Conservation (phyloP, 2,888 invertebrate genomes). For the Scotopteryx bipunctaria region DNA sequence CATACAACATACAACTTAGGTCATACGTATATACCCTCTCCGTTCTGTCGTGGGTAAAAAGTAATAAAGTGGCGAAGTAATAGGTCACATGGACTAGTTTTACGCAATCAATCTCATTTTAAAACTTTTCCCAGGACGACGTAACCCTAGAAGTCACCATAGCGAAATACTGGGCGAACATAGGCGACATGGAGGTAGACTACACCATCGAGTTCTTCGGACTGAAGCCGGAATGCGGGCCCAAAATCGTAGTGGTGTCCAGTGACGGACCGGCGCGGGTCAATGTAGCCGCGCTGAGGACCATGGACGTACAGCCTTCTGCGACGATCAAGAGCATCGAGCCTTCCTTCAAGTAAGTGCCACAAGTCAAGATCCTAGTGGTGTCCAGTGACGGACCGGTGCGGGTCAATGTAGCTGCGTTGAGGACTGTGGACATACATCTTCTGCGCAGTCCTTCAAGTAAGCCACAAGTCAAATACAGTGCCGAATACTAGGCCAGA, state of each 20-base stretch:
- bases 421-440: background rate
- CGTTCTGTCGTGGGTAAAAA: no score
- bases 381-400: background rate
- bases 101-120: background rate
- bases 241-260: conserved; percentile 87
- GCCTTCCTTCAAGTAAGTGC: conserved; percentile 19
- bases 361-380: background rate
- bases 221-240: conserved; percentile 86
- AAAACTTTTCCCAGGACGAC: conserved; percentile 82
- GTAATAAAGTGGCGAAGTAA: no score
- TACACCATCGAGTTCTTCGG: conserved; percentile 93
- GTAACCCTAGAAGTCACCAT: conserved; percentile 93
- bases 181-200: conserved; percentile 89
- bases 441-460: no score
- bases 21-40: no score
- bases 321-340: conserved; percentile 8
- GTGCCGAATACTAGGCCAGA: no score
- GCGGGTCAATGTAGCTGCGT: background rate
- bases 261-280: conserved; percentile 89
- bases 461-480: no score
- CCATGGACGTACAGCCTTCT: conserved; percentile 31
- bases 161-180: conserved; percentile 97
- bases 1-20: no score
- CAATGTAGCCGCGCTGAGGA: conserved; percentile 37
- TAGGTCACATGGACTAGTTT: no score